Base-by-base conservation (phyloP, 2,797 vertebrate genomes). In the Hemibagrus guttatus region DNA sequence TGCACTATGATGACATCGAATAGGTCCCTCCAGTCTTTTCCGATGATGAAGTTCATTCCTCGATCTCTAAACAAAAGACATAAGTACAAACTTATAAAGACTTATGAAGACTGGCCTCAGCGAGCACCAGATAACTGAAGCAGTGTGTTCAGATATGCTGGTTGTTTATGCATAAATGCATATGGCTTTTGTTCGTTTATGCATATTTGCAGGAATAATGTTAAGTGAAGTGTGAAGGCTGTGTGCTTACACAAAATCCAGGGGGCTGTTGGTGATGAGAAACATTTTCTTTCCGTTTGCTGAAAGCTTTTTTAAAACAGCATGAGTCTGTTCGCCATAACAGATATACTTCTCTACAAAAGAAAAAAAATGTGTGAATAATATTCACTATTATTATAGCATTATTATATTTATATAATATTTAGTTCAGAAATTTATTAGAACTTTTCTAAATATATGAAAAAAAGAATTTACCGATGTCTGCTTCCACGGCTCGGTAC, bases 1-100 rank as follows among this genome's bases (percentile, higher is more conserved):
- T 99, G 98, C 81, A 99, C 98, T 64, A 99, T 99, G 89, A 99
- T 97, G 46, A 98, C 95, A 86, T 99, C 98, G 90, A 99, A 99
- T 85, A 99, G 96, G 92, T 99, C 97, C 88, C 96, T 94, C 98
- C 98, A 99, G 93, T 99, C 97, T 91, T 97, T 97, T 81, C 98
- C 98, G 0, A 99, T 97, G 0, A 99, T 99, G 91, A 95, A 99
- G 82, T 92, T 96, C 98, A 99, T 99, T 64, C 98, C 98, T 92
- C 97, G 96, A 91, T 99, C 95, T 90, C 98, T 99, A 86, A 71
- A 92, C 81, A 85, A 76, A n/a, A 69, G 92, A 85, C 84, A 26
- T 35, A 42, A 19, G 59, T 13, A 16, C 16, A 76, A 69, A 58
- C 2, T 28, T 16, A 49, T 39, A 59, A 13, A 23, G 42, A 56